Percentiles rank a stretch among this genome's conserved stretches.
Evolutionary conservation across 2,888 invertebrate species (phyloP).

Genomic region (Nomada fucata): DNA sequence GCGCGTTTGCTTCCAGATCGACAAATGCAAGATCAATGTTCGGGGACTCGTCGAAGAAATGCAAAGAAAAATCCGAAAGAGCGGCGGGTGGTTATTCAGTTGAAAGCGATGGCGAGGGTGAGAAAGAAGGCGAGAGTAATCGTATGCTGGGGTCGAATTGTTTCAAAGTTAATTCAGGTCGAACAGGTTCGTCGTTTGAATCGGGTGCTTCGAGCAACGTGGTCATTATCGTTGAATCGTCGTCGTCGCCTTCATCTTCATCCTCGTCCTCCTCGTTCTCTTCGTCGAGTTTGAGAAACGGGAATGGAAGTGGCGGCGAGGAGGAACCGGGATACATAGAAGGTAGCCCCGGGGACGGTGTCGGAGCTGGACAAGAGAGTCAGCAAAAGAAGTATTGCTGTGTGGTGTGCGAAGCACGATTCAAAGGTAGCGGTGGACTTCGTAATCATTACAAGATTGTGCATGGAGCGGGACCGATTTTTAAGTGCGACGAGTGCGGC

Average conservation of each 20-base stretch:
- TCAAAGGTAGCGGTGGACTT: conserved; percentile 82
- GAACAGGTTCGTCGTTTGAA: not conserved
- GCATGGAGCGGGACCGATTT: conserved; percentile 84
- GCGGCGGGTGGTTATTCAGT: conserved; percentile 75
- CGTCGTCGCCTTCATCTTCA: conserved; percentile 32
- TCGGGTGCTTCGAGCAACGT: not conserved
- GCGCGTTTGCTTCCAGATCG: not conserved
- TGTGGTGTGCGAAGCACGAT: conserved; percentile 78
- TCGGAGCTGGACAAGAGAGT: conserved; percentile 2
- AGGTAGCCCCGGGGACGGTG: not conserved
- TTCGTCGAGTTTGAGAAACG: not conserved
- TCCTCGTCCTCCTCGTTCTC: not conserved
- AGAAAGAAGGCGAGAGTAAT: conserved; percentile 63
- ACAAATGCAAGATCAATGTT: not conserved
- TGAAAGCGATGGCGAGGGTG: conserved; percentile 75
- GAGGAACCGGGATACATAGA: conserved; percentile 3
- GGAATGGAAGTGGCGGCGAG: not conserved
- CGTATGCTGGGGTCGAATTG: conserved; percentile 49
- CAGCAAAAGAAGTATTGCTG: conserved; percentile 78
- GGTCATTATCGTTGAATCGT: not conserved
- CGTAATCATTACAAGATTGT: conserved; percentile 82
- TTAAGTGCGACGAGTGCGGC: conserved; percentile 90
- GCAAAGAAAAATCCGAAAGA: conserved; percentile 74
- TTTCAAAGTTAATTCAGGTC: conserved; percentile 31
- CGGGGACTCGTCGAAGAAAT: conserved; percentile 60